These are phyloP conservation scores for Rotaria magnacalcarata DNA, from an alignment of 2,888 invertebrate species.

Conservation along the genomic window DNA sequence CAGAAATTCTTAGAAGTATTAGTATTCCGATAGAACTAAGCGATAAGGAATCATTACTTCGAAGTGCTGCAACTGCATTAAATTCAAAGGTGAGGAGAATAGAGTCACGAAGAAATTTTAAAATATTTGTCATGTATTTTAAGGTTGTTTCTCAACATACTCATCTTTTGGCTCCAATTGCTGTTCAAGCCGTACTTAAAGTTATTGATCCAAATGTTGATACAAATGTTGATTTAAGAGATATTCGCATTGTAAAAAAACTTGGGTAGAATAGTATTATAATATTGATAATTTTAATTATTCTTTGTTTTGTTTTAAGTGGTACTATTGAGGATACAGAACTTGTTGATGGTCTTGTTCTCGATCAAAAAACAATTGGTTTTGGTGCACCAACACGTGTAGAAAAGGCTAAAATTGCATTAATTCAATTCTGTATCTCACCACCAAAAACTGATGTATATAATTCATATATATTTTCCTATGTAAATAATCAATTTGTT, in stretches of 20 bases:
- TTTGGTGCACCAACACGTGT: constrained; percentile 84
- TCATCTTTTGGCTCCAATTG: constrained; percentile 85
- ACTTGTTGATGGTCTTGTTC: constrained; percentile 86
- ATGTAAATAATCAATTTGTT: neutral
- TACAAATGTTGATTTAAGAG: constrained; percentile 76
- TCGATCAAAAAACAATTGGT: constrained; percentile 78
- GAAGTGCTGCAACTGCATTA: constrained; percentile 92
- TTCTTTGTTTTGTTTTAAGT: constrained; percentile 49
- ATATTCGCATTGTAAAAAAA: constrained; percentile 92
- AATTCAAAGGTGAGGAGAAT: constrained; percentile 74
- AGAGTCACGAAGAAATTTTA: neutral
- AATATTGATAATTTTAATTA: no score
- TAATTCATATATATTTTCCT: constrained; percentile 56
- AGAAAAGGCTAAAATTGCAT: constrained; percentile 94
- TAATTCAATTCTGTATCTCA: constrained; percentile 98
- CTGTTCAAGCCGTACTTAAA: constrained; percentile 89
- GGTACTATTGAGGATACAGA: constrained; percentile 96
- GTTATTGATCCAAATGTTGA: constrained; percentile 70
- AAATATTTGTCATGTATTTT: no score
- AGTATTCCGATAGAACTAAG: constrained; percentile 76
- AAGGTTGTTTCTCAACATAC: constrained; percentile 93
- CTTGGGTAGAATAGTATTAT: constrained; percentile 66
- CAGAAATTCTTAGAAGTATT: constrained; percentile 74
- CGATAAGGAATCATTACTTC: constrained; percentile 79
- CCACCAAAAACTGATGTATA: constrained; percentile 88